These are phyloP conservation scores for Phylloscopus trochiloides DNA, from an alignment of 2,113 vertebrate species.

Conservation along the genomic window DNA sequence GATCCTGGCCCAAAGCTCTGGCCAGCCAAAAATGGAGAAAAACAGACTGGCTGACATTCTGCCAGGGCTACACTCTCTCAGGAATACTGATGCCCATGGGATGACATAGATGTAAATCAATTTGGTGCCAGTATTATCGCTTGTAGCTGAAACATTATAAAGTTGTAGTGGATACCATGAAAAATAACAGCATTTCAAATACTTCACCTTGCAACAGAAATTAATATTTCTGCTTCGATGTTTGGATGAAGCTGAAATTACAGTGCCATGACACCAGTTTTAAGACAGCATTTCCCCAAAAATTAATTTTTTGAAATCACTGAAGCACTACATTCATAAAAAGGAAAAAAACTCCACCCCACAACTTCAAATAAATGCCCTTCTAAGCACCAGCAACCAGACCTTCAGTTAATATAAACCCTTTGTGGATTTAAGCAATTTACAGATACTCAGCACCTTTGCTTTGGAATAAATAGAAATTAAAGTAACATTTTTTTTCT, in stretches of 20 bases:
- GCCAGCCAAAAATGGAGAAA: slow-evolving; percentile 45
- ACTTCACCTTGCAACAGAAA: background rate
- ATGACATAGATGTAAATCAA: background rate
- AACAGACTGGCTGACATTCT: background rate
- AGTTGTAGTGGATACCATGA: background rate
- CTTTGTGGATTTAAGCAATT: background rate
- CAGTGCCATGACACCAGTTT: background rate
- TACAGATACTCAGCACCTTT: background rate
- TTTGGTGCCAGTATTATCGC: background rate
- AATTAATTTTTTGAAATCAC: background rate
- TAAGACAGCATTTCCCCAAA: background rate
- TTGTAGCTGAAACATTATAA: background rate
- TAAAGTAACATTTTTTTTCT: background rate
- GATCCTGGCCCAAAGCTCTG: background rate
- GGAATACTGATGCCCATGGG: background rate
- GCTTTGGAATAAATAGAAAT: background rate
- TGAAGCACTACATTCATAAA: background rate
- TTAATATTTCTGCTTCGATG: background rate
- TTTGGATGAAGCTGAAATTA: background rate
- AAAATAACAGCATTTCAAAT: background rate
- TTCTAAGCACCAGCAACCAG: background rate
- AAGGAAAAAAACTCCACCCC: background rate
- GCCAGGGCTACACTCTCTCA: background rate
- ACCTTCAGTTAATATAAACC: background rate
- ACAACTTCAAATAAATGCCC: background rate